phyloP scores from a whole-genome alignment of 2,113 vertebrate species.

The Rhinolophus ferrumequinum region DNA sequence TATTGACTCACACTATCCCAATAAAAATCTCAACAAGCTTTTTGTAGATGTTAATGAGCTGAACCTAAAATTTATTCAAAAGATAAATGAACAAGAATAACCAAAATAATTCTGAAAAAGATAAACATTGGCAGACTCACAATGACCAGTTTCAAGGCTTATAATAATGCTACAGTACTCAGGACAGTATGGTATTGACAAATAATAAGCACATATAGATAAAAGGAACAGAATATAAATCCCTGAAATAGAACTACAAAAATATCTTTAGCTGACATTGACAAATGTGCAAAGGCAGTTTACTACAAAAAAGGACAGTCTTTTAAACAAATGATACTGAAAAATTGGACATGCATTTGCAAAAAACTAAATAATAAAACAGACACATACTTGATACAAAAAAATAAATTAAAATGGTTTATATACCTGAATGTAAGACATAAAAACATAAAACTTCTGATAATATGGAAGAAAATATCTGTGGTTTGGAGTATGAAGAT shows the following conservation, averaged over 20 bases:
- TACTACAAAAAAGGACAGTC: background rate
- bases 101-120: background rate
- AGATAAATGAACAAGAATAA: background rate
- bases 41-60: background rate
- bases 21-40: background rate
- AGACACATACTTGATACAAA: background rate
- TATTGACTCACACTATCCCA: background rate
- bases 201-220: background rate
- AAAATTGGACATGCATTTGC: background rate
- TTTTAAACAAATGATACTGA: background rate
- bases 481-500: background rate
- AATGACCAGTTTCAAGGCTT: background rate
- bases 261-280: background rate
- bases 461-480: background rate
- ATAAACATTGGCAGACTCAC: background rate
- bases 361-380: background rate
- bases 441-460: background rate
- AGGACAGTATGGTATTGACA: background rate
- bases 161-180: background rate
- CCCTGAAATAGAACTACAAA: background rate
- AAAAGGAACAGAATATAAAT: background rate
- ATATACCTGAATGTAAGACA: background rate
- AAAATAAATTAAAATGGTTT: background rate
- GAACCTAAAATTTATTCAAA: background rate
- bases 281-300: background rate